phyloP scores from a whole-genome alignment of 2,888 invertebrate species.

The Lysandra bellargus region DNA sequence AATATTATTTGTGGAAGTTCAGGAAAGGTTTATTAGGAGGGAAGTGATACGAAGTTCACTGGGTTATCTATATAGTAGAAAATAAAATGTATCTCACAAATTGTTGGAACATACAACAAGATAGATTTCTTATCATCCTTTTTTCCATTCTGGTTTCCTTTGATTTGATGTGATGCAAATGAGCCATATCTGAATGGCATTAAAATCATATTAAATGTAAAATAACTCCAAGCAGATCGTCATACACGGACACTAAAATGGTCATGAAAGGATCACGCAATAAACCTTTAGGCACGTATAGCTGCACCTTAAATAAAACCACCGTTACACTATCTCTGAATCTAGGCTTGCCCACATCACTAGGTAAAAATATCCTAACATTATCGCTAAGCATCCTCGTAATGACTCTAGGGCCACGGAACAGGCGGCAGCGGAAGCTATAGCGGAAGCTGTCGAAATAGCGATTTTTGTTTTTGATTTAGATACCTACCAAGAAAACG shows the following conservation, averaged over 20 bases:
- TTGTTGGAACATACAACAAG: too few relatives aligned
- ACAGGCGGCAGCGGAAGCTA: background rate
- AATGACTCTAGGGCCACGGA: conserved; percentile 32
- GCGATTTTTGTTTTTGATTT: background rate
- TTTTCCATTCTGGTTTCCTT: too few relatives aligned
- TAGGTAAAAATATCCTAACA: conserved; percentile 42
- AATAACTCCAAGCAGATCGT: background rate
- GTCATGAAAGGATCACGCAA: conserved; percentile 7
- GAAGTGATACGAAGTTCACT: too few relatives aligned
- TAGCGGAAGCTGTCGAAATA: background rate
- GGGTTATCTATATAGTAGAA: too few relatives aligned
- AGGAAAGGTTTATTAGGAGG: too few relatives aligned
- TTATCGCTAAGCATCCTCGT: conserved; percentile 44
- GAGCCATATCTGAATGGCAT: too few relatives aligned
- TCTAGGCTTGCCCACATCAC: conserved; percentile 27
- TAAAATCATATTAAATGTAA: too few relatives aligned
- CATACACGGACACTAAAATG: background rate
- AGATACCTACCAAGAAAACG: too few relatives aligned
- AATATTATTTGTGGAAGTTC: too few relatives aligned
- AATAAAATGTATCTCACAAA: too few relatives aligned
- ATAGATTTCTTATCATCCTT: too few relatives aligned
- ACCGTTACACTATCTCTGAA: conserved; percentile 26
- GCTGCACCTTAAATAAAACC: conserved; percentile 21
- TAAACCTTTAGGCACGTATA: conserved; percentile 2
- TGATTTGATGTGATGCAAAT: too few relatives aligned